Evolutionary conservation across 2,113 vertebrate species (phyloP), one percentile per base, ranked within the genome.

Genomic region (Lycaon pictus): DNA sequence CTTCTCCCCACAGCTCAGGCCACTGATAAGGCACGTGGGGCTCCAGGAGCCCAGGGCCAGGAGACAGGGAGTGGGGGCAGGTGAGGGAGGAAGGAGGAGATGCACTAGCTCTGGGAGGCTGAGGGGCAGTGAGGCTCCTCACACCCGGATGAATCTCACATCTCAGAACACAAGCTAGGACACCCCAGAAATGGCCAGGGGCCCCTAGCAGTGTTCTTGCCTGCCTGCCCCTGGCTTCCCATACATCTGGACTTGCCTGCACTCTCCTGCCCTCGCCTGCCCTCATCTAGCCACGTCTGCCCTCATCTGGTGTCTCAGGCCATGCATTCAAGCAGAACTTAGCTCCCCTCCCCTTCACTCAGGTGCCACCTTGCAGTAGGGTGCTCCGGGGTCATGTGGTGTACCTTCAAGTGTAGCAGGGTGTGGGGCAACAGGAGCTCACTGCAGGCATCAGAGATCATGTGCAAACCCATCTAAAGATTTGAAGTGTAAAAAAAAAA

Each of bases 1-100:
- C 55, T 93, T 58, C 51, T 87, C 83, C 84, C 88, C 25, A 53
- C 90, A 95, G 94, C 86, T 7, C 8, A 20, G n/a, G 95, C 94
- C 69, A 10, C 48, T 84, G 95, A 62, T 15, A 97, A 96, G 43
- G 43, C 13, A 13, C 11, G 1, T n/a, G 86, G 88, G 13, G 9
- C 84, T 71, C 60, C 22, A 1, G 11, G 85, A 19, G 16, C 79
- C 37, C 35, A 3, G n/a, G 55, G 69, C 58, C 56, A 48, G 72
- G 5, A 55, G 51, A 69, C 2, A 0, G 9, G 7, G 35, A 23
- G 10, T 6, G 3, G 4, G 22, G 63, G 62, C 48, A 67, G 82
- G 56, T 6, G 43, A 32, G 17, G 43, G 15, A 62, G 58, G 0
- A 3, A 19, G 67, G 56, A 27, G 19, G 81, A 37, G 82, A 15